These are phyloP conservation scores for Acleris literana DNA, from an alignment of 2,888 invertebrate genomes.

Conservation along the genomic window DNA sequence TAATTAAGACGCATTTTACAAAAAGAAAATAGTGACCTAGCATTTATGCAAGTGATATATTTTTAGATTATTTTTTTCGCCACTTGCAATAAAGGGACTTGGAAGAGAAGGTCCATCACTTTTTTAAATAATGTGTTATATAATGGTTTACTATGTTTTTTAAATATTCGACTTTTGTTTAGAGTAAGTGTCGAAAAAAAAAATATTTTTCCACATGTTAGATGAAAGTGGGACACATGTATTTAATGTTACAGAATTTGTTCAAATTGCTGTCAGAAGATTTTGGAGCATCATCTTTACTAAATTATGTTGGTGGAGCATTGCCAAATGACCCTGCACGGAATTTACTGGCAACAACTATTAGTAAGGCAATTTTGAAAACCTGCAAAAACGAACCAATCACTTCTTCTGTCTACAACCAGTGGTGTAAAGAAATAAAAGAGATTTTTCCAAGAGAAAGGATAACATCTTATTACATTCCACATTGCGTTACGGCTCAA, in stretches of 20 bases:
- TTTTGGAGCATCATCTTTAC: constrained; percentile 7
- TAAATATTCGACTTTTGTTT: no score
- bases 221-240: background rate
- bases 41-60: no score
- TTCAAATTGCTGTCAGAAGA: background rate
- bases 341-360: background rate
- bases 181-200: no score
- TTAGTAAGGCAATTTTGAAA: background rate
- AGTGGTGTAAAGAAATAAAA: constrained; percentile 9
- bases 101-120: no score
- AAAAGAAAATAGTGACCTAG: no score
- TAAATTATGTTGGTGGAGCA: constrained; percentile 6
- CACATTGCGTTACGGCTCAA: constrained; percentile 3
- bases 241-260: background rate
- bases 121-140: no score
- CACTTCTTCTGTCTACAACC: background rate
- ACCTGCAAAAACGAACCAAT: background rate
- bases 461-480: constrained; percentile 8
- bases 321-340: constrained; percentile 3
- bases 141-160: no score
- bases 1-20: no score
- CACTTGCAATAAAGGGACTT: no score
- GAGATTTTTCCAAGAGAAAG: background rate
- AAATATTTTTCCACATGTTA: no score
- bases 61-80: no score